Base-by-base conservation (phyloP, 2,797 vertebrate species). In the Luscinia luscinia region DNA sequence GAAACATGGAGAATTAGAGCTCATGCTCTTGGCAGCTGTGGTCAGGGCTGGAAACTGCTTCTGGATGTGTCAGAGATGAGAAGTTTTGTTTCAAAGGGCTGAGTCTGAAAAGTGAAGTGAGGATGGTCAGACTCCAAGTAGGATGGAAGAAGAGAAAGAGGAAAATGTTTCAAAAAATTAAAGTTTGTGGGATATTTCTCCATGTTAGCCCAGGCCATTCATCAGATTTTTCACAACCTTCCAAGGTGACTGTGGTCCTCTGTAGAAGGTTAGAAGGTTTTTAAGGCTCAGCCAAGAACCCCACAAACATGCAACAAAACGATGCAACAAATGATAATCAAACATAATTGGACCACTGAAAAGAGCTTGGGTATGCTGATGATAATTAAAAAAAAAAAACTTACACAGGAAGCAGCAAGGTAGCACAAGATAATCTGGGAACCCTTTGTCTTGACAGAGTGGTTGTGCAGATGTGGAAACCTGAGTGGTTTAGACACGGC, bases 361-460 rank as follows among this genome's bases (percentile, higher is more conserved):
- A 93, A 77, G 22, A n/a, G 12, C 5, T 49, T 49, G 61, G 46
- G 13, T 48, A 58, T 17, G 26, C 3, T 36, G 67, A 4, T 17
- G 22, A 27, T 16, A 38, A 87, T 11, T 30, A 7, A 43, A 28
- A 54, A 80, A 14, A 14, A 46, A 57, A 26, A 21, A 15, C 5
- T 4, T 1, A 38, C 38, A 81, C 1, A 4, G 12, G 20, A 87
- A 78, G 18, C 9, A 69, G 38, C 34, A 64, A 16, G 0, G 0
- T 12, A 19, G 13, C 28, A 87, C 46, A 66, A 75, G 28, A 75
- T 12, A 64, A 5, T 13, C 43, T n/a, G 24, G 40, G 32, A 91
- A 69, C 4, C 15, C 11, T 77, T 38, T 45, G 26, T 41, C 46
- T 63, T 36, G 63, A 34, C 15, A 70, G 18, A 55, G n/a, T 14